Base-by-base conservation (phyloP, 2,797 vertebrate genomes). In the Eptatretus atami region DNA sequence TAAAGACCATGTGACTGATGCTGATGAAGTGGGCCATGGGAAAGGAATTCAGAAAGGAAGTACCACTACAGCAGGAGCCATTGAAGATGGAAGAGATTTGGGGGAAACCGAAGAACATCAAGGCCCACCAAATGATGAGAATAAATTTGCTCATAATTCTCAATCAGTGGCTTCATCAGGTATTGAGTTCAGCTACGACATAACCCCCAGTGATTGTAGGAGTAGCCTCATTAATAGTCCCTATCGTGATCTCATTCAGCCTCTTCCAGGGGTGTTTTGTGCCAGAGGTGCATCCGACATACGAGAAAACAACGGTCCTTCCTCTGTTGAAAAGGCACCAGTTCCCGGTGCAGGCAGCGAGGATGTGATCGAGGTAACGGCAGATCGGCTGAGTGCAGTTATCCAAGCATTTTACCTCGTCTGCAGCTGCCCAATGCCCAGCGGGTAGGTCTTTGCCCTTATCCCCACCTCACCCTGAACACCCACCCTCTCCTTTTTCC, bases 321-420 rank as follows among this genome's bases (percentile, higher is more conserved):
- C 70, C 66, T 71, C 71, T 66, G 52, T 19, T 6, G 74, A 77
- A 11, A 78, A 79, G 65, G 76, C 74, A n/a, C 73, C 75, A 69
- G 84, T 88, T 70, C 75, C 73, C 63, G 82, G 75, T 64, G 73
- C 73, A 53, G 84, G 92, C 25, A 79, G 82, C 66, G 86, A 96
- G 75, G 92, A 95, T 67, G 86, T 98, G 69, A 86, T 98, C 73
- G 83, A 87, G 65, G 84, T 95, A 85, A 96, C 90, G 66, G 85
- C 92, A 69, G 93, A 75, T 72, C 80, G 92, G 10, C 79, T 98
- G 66, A 98, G 92, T 64, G 86, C 92, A 65, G 92, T 98, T 69
- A 98, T 95, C 74, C 92, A 95, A 73, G 86, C 84, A 19, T 98
- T 94, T 74, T 98, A 98, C 71, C 82, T 94, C 83, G 86, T 86